Conservation (phyloP, 1,140 invertebrate genomes). For the Drosophila orena region DNA sequence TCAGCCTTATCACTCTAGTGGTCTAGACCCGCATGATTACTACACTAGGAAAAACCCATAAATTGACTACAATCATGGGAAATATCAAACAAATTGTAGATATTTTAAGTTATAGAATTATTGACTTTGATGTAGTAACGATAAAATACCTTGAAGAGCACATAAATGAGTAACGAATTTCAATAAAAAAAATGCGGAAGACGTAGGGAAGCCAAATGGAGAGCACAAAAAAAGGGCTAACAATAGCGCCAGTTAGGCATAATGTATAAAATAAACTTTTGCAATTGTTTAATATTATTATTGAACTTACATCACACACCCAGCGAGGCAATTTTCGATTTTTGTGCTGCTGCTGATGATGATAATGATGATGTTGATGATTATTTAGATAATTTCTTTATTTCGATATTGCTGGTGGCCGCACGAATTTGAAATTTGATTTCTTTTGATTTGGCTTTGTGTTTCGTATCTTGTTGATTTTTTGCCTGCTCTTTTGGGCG, state of each 20-base stretch:
- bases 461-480: slow-evolving; percentile 15
- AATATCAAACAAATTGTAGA: too few relatives aligned
- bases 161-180: neutral
- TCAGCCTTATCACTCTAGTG: neutral
- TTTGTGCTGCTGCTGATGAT: slow-evolving; percentile 18
- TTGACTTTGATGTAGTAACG: neutral
- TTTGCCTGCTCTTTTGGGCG: slow-evolving; percentile 27
- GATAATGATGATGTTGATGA: slow-evolving; percentile 22
- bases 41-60: neutral
- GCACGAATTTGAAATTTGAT: slow-evolving; percentile 49
- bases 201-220: slow-evolving; percentile 27
- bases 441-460: slow-evolving; percentile 40
- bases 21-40: slow-evolving; percentile 4
- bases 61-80: neutral
- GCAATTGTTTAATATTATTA: slow-evolving; percentile 24
- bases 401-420: slow-evolving; percentile 17
- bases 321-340: slow-evolving; percentile 28
- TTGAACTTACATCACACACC: slow-evolving; percentile 43
- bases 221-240: slow-evolving; percentile 4
- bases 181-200: slow-evolving; percentile 8
- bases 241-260: slow-evolving; percentile 36
- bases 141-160: slow-evolving; percentile 1
- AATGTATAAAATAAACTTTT: slow-evolving; percentile 33
- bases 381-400: slow-evolving; percentile 44
- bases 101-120: too few relatives aligned